Evolutionary conservation across 2,797 vertebrate genomes (phyloP), one percentile per base, ranked within the genome.

Genomic region (Aeoliscus strigatus): DNA sequence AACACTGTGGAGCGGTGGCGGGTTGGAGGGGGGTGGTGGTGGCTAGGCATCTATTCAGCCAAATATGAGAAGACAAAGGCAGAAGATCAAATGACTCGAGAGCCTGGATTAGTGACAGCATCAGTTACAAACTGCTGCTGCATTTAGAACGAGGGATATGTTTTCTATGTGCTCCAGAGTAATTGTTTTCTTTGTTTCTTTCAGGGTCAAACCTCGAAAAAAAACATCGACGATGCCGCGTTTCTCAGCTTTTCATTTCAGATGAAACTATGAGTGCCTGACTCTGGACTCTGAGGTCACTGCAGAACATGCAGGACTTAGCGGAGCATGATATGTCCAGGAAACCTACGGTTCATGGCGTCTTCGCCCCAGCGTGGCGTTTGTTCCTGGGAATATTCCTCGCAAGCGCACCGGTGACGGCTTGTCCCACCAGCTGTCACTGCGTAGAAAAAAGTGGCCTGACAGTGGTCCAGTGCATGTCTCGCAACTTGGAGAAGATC

Each of bases 381-480:
- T 46, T 84, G 27, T 39, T 85, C 46, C 59, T 81, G 34, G 67
- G 73, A 39, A 59, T 81, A 37, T 37, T 79, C n/a, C 34, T 80
- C 6, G 30, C 57, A 11, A 53, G 43, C 4, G 34, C 36, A 4
- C 54, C 60, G 2, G 77, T 78, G 29, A 75, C 65, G 15, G 82
- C 89, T 44, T 94, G 93, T 52, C 91, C 94, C 0, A 82, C 57
- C 4, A 88, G 82, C 44, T 98, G 95, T 73, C 89, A 89, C 54
- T 97, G 95, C 51, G 86, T 88, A 0, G 92, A 91, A 33, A 86
- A 79, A 42, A 88, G 84, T 0, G 90, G 91, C 28, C 75, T 88
- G 0, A 88, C 87, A 2, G 90, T 91, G 0, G 93, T 97, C 13
- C 90, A 93, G 32, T 98, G 95, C 58, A 86, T 88, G 30, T 90